These are phyloP conservation scores for Pelosia muscerda DNA, from an alignment of 2,888 invertebrate genomes.

Conservation along the genomic window DNA sequence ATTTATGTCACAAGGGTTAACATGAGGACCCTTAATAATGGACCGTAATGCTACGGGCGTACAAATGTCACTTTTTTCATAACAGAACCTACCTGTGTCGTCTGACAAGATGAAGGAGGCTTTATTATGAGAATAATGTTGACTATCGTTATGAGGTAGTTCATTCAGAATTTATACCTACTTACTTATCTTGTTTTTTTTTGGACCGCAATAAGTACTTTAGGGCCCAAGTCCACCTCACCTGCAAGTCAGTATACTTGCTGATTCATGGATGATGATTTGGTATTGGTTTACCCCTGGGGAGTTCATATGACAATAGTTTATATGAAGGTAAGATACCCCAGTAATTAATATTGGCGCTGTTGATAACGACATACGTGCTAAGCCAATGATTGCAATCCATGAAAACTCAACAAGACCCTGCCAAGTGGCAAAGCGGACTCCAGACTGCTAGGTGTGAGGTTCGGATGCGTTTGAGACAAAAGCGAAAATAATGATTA, in stretches of 20 bases:
- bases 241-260: no score
- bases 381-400: no score
- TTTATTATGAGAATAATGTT: background rate
- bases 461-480: no score
- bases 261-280: no score
- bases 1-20: background rate
- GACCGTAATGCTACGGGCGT: background rate
- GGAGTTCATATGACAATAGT: no score
- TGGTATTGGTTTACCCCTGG: no score
- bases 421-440: no score
- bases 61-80: slow-evolving; percentile 4
- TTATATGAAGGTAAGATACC: no score
- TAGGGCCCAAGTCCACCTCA: background rate
- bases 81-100: background rate
- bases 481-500: background rate
- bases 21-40: background rate
- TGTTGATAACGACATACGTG: no score
- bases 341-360: no score
- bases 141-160: background rate
- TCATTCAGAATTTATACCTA: background rate
- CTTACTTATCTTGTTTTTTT: background rate
- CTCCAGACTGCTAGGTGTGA: no score
- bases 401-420: no score
- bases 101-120: background rate
- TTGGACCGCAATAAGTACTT: background rate